phyloP scores from a whole-genome alignment of 23 tunicate genomes.

The Styela clava region DNA sequence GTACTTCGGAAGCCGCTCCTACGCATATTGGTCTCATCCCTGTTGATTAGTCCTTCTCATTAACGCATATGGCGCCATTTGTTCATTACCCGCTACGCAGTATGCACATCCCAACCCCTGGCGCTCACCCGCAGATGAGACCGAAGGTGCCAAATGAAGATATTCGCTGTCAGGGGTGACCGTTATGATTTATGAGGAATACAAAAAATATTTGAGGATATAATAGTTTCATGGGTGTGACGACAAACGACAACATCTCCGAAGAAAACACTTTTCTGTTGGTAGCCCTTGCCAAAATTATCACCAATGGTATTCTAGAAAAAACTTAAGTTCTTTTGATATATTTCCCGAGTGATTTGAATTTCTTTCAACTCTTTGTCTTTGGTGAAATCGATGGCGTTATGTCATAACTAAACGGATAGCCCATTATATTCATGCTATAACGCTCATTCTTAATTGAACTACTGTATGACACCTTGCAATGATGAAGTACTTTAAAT shows the following conservation, averaged over 20 bases:
- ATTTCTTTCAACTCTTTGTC: too few relatives aligned
- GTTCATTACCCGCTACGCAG: neutral
- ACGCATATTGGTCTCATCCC: neutral
- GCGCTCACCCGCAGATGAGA: neutral
- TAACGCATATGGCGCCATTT: neutral
- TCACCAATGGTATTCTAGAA: too few relatives aligned
- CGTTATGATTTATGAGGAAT: too few relatives aligned
- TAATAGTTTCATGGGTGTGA: neutral
- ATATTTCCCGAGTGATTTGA: too few relatives aligned
- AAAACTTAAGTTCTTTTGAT: too few relatives aligned
- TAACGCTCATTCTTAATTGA: too few relatives aligned
- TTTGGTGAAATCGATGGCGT: too few relatives aligned
- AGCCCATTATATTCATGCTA: too few relatives aligned
- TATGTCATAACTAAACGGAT: too few relatives aligned
- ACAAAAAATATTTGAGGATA: too few relatives aligned
- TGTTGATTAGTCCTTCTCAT: neutral
- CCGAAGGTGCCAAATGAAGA: neutral
- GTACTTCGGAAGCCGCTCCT: neutral
- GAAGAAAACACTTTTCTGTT: neutral
- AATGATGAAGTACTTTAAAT: too few relatives aligned
- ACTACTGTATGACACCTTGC: too few relatives aligned
- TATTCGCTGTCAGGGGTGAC: neutral
- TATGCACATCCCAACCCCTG: neutral
- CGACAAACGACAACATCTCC: neutral
- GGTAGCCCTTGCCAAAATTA: neutral